Base-by-base conservation (phyloP, 2,113 vertebrate species). In the Ia io region DNA sequence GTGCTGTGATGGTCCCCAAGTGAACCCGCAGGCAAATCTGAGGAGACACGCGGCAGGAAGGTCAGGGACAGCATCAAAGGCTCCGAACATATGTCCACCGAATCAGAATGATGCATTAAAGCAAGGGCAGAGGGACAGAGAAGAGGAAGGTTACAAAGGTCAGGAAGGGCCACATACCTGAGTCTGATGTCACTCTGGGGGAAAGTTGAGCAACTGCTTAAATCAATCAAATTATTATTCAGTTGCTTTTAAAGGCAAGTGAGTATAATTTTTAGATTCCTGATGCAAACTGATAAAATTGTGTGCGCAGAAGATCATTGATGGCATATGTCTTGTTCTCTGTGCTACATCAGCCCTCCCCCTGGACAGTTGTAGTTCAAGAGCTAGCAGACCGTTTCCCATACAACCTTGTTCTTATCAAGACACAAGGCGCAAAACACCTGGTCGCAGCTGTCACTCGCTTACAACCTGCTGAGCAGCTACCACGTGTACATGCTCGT, bases 1-100 rank as follows among this genome's bases (percentile, higher is more conserved):
- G 3, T 4, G 1, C 2, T 16, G 1, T 11, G 1, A 22, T 4
- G 4, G 2, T 0, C 0, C 69, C 14, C 18, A 17, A 2, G 6
- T 22, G 20, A 2, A 51, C 5, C 5, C 10, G 16, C 28, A 70
- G 86, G 11, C 4, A 37, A 59, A 17, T 61, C 5, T 10, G 14
- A 63, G 59, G 16, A 25, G 32, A 32, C 8, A 28, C 2, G 4
- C 5, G 63, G 12, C 4, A 28, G 28, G 63, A 18, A n/a, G 18
- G 18, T 30, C 70, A 3, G 0, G 56, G 59, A 13, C 2, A 7
- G 30, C 25, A 69, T 25, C 5, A 74, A 69, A 76, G 25, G 2
- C 11, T 73, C 1, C 2, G 20, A 51, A 10, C 11, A 12, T 0
- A 13, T 2, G 14, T 44, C 63, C 37, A 16, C 59, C 32, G 18